These are phyloP conservation scores for Ypsolopha scabrella DNA, from an alignment of 2,888 invertebrate genomes.

Conservation along the genomic window DNA sequence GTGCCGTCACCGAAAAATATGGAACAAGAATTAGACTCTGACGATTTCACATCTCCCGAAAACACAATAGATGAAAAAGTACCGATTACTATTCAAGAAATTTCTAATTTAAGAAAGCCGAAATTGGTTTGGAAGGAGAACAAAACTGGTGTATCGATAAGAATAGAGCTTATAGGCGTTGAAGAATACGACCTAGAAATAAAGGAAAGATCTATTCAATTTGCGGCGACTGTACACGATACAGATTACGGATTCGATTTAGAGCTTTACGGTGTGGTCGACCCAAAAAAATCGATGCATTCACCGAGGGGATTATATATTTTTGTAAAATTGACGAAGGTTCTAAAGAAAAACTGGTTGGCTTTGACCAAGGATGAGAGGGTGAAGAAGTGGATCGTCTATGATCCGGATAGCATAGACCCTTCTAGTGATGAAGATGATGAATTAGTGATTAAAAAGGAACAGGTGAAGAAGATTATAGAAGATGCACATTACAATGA, in stretches of 20 bases:
- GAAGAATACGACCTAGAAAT: conserved; percentile 37
- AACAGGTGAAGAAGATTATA: conserved; percentile 17
- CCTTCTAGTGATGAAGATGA: conserved; percentile 41
- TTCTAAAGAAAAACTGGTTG: conserved; percentile 39
- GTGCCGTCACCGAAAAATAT: conserved; percentile 6
- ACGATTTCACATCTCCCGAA: conserved; percentile 23
- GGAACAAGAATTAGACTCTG: conserved; percentile 24
- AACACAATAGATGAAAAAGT: neutral
- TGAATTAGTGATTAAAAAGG: conserved; percentile 6
- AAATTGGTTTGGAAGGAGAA: conserved; percentile 49
- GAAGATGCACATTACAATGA: conserved; percentile 18
- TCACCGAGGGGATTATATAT: conserved; percentile 46
- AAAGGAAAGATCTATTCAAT: conserved; percentile 27
- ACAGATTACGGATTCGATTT: conserved; percentile 40
- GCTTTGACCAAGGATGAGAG: conserved; percentile 27
- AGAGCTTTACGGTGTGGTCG: conserved; percentile 44
- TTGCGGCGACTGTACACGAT: conserved; percentile 28
- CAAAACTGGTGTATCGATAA: conserved; percentile 28
- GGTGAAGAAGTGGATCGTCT: conserved; percentile 37
- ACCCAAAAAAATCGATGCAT: conserved; percentile 26
- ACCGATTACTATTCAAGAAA: conserved; percentile 3
- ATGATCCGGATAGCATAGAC: conserved; percentile 21
- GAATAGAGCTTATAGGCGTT: conserved; percentile 41
- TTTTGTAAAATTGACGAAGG: conserved; percentile 33
- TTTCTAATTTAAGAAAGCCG: conserved; percentile 24